These are phyloP conservation scores for Aricia agestis DNA, from an alignment of 1,140 invertebrate species.

Conservation along the genomic window DNA sequence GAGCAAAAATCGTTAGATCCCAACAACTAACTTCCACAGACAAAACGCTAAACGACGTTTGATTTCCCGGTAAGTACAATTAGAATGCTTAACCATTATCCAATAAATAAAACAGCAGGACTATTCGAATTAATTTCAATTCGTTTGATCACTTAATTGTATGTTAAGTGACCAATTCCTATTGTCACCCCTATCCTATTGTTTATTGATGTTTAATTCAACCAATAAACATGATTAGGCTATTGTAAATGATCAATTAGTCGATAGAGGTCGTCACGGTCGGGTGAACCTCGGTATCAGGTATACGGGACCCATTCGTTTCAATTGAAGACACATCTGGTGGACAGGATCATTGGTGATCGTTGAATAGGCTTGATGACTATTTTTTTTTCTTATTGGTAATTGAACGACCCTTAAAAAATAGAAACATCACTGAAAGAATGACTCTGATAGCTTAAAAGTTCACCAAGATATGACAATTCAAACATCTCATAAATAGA, in stretches of 20 bases:
- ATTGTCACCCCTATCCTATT: slow-evolving; percentile 7
- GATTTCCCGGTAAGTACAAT: background rate
- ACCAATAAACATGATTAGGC: slow-evolving; percentile 6
- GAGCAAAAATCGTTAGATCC: too few relatives aligned
- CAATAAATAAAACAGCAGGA: background rate
- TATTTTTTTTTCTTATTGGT: too few relatives aligned
- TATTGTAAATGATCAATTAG: background rate
- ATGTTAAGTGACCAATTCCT: background rate
- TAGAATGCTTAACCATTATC: background rate
- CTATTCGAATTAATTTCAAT: background rate
- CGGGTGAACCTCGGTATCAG: background rate
- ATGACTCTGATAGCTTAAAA: too few relatives aligned
- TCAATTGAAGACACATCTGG: background rate
- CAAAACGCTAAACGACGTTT: too few relatives aligned
- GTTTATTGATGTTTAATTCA: slow-evolving; percentile 15
- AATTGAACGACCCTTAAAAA: too few relatives aligned
- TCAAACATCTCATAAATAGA: too few relatives aligned
- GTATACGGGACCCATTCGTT: slow-evolving; percentile 8
- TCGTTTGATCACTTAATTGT: background rate
- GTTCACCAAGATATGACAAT: too few relatives aligned
- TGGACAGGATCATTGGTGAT: too few relatives aligned
- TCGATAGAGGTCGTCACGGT: background rate
- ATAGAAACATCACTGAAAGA: too few relatives aligned
- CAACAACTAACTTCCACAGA: too few relatives aligned
- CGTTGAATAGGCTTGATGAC: too few relatives aligned